Evolutionary conservation across 2,888 invertebrate species (phyloP).

Genomic region (Spisula solida): DNA sequence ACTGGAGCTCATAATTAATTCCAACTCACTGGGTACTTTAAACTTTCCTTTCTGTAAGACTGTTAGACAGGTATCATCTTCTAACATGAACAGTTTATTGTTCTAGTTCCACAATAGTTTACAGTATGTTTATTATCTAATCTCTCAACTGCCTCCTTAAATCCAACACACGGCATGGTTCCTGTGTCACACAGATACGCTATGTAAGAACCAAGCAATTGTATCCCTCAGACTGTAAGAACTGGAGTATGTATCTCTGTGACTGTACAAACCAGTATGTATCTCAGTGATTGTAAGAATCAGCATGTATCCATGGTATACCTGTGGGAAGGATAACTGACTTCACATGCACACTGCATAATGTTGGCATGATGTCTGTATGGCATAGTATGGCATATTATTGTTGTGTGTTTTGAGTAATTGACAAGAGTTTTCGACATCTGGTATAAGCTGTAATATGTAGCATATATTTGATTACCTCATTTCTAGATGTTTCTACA

Average conservation of each 20-base stretch:
- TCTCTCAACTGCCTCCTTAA: background rate
- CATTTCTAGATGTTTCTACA: constrained; percentile 5
- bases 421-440: constrained; percentile 16
- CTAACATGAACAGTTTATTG: background rate
- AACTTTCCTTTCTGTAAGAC: too few species aligned
- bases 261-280: too few species aligned
- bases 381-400: constrained; percentile 18
- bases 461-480: background rate
- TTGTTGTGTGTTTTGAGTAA: background rate
- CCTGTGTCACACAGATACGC: background rate
- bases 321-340: background rate
- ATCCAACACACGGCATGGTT: background rate
- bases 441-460: background rate
- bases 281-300: too few species aligned
- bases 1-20: too few species aligned
- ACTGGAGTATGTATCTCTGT: too few species aligned
- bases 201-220: too few species aligned
- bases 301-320: constrained; percentile 10
- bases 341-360: background rate
- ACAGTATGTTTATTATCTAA: background rate
- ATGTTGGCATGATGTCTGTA: background rate
- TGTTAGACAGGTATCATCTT: too few species aligned
- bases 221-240: too few species aligned
- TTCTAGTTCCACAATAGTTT: background rate
- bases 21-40: too few species aligned